A percentile compares a stretch with the other conserved stretches of the same genome.
Evolutionary conservation across 2,888 invertebrate genomes (phyloP).

Genomic region (Tanytarsus gracilentus): DNA sequence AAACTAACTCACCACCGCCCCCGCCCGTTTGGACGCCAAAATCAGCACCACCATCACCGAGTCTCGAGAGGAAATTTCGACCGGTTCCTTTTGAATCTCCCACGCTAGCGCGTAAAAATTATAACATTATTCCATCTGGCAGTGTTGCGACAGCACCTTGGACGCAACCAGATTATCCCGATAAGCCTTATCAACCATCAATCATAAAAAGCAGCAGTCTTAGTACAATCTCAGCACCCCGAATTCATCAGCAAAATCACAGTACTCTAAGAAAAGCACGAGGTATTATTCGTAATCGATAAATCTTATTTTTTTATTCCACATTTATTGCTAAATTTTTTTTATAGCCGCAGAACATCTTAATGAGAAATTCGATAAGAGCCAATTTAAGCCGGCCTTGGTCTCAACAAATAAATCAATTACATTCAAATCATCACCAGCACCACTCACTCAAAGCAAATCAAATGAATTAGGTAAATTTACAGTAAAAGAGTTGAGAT

Average conservation of each 20-base stretch:
- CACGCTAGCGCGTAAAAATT: conserved; percentile 49
- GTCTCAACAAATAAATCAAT: conserved; percentile 21
- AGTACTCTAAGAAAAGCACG: conserved; percentile 6
- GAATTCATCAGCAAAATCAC: neutral
- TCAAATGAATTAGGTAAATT: conserved; percentile 28
- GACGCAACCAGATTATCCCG: conserved; percentile 23
- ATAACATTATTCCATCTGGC: conserved; percentile 35
- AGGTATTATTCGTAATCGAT: conserved; percentile 9
- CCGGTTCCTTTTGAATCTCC: conserved; percentile 70
- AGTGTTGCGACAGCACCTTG: conserved; percentile 12
- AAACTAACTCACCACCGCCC: conserved; percentile 48
- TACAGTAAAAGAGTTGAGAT: neutral
- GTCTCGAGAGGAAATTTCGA: conserved; percentile 65
- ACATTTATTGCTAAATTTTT: neutral
- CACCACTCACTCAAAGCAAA: conserved; percentile 14
- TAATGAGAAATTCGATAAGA: conserved; percentile 23
- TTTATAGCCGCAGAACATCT: conserved; percentile 17
- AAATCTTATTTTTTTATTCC: neutral
- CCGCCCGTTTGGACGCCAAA: conserved; percentile 72
- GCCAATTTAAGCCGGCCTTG: neutral
- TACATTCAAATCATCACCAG: conserved; percentile 8
- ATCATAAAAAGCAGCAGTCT: conserved; percentile 26
- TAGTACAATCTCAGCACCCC: conserved; percentile 14
- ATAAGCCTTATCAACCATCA: conserved; percentile 23
- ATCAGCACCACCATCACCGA: conserved; percentile 62